Evolutionary conservation across 2,797 vertebrate genomes (phyloP).

Genomic region (Sebastes trivittatus): DNA sequence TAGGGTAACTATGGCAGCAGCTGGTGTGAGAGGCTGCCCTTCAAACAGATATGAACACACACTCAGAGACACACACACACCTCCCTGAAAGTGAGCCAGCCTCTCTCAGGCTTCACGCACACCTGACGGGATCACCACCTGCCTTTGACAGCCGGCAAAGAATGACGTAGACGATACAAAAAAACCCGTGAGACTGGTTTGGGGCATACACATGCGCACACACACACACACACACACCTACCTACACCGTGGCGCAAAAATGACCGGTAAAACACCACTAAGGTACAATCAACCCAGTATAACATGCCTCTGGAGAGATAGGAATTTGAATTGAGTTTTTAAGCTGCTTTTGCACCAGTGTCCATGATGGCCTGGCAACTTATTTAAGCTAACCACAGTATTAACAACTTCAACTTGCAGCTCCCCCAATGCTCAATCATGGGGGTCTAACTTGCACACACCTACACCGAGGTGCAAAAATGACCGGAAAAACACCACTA

Average conservation of each 20-base stretch:
- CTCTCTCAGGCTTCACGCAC: conserved; percentile 44
- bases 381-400: neutral
- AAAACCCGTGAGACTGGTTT: conserved; percentile 63
- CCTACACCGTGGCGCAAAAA: neutral
- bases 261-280: conserved; percentile 1
- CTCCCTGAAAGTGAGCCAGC: conserved; percentile 3
- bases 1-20: conserved; percentile 52
- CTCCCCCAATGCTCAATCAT: no score
- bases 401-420: neutral
- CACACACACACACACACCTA: neutral
- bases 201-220: neutral
- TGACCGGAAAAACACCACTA: conserved; percentile 3
- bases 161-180: conserved; percentile 20
- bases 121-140: conserved; percentile 75
- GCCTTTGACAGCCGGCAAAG: conserved; percentile 66
- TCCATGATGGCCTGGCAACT: neutral
- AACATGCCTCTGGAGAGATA: no score
- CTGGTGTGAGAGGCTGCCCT: conserved; percentile 25
- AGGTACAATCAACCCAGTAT: neutral
- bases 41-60: conserved; percentile 25
- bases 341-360: neutral
- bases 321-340: neutral
- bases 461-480: neutral
- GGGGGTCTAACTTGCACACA: neutral
- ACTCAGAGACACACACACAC: conserved; percentile 5